A percentile compares a stretch with the other conserved stretches of the same genome.
phyloP scores from a whole-genome alignment of 1,140 invertebrate species.

The Chironomus tepperi region DNA sequence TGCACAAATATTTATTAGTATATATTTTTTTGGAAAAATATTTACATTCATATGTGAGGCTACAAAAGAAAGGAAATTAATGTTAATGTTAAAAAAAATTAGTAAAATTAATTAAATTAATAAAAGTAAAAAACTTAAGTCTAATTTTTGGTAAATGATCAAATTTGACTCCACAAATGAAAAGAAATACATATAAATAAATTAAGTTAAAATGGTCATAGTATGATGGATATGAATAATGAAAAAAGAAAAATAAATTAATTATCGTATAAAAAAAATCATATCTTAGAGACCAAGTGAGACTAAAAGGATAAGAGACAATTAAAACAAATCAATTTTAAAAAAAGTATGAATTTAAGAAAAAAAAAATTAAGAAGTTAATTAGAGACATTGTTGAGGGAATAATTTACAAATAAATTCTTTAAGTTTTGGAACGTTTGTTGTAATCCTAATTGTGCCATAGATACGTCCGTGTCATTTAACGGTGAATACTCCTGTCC shows the following conservation, averaged over 20 bases:
- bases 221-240: neutral
- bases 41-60: neutral
- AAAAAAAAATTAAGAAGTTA: neutral
- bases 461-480: neutral
- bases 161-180: neutral
- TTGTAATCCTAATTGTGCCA: neutral
- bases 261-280: neutral
- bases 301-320: neutral
- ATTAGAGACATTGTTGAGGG: neutral
- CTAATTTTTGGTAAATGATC: neutral
- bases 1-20: conserved; percentile 14
- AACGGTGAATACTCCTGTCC: too few species aligned
- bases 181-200: neutral
- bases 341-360: neutral
- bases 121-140: neutral
- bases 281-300: neutral
- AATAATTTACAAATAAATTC: neutral
- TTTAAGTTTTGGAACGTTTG: conserved; percentile 11
- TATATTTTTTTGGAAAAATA: neutral
- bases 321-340: neutral
- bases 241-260: neutral
- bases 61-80: neutral
- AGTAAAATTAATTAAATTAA: neutral
- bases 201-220: neutral
- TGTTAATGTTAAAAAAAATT: neutral